Evolutionary conservation across 1,140 invertebrate genomes (phyloP), one percentile per base, ranked within the genome.

Genomic region (Propsilocerus akamusi): DNA sequence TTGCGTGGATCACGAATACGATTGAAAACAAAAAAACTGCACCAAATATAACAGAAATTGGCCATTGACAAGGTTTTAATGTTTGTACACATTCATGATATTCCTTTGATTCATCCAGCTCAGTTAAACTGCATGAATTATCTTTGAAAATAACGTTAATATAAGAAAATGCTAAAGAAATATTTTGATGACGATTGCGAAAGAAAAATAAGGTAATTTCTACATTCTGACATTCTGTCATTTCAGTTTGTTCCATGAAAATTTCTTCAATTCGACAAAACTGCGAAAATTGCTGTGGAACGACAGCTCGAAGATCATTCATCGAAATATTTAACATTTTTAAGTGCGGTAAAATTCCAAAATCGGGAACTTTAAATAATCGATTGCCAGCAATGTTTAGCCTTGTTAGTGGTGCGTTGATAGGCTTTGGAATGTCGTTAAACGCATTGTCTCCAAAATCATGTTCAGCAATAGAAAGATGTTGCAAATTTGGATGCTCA

Each of bases 371-470:
- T n/a, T 54, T 46, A 49, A 59, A 57, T 37, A 71, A 55, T 28
- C 64, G 62, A 51, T 66, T 68, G 34, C 65, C 61, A 0, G 68
- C 68, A 25, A 71, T 53, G 50, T 68, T 66, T 26, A 71, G 34
- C 7, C 63, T 57, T 30, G 64, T 58, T 20, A 71, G 52, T 3
- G 69, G 69, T 8, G 69, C 68, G 51, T 57, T 60, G 17, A 71
- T 66, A 0, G 68, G 67, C 49, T 63, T 69, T 7, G 30, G 34
- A 20, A 41, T 41, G 17, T 41, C 22, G 11, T 41, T 20, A 41
- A 41, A 41, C 22, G 34, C 5, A 3, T 7, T 20, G n/a, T n/a
- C n/a, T n/a, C n/a, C n/a, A 20, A 41, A 17, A 8, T 8, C 12
- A 41, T 41, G 17, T 8, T 41, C 34, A 17, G 34, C 34, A 6